phyloP scores from a whole-genome alignment of 2,888 invertebrate species.

The Drosophila neotestacea region DNA sequence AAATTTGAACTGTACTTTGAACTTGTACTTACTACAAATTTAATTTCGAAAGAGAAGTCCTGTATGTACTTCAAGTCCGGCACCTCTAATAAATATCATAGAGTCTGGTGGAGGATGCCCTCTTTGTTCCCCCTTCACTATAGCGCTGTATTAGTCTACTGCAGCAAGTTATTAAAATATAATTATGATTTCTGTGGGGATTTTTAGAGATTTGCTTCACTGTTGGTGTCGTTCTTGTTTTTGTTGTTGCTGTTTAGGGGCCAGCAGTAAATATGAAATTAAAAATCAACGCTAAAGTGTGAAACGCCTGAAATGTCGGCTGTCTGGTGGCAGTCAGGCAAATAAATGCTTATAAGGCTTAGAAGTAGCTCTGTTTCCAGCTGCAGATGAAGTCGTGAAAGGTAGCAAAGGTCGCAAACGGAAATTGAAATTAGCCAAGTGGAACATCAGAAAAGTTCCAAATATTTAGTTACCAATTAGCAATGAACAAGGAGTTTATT shows the following conservation, averaged over 20 bases:
- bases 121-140: too few species aligned
- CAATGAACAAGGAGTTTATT: constrained; percentile 82
- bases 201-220: constrained; percentile 35
- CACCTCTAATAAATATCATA: too few species aligned
- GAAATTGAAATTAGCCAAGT: constrained; percentile 64
- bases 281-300: constrained; percentile 80
- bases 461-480: constrained; percentile 34
- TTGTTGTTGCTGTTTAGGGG: constrained; percentile 32
- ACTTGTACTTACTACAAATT: too few species aligned
- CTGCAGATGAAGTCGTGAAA: constrained; percentile 63
- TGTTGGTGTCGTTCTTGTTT: constrained; percentile 40
- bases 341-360: constrained; percentile 24
- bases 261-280: constrained; percentile 76
- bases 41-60: too few species aligned
- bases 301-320: constrained; percentile 67
- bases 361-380: constrained; percentile 35
- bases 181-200: neutral
- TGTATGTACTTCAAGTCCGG: too few species aligned
- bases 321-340: constrained; percentile 43
- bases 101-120: too few species aligned
- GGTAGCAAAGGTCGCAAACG: constrained; percentile 69
- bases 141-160: too few species aligned
- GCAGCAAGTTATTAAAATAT: neutral
- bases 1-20: too few species aligned
- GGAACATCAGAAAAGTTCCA: constrained; percentile 10